Evolutionary conservation across 2,797 vertebrate species (phyloP).

Genomic region (Amazonetta brasiliensis): DNA sequence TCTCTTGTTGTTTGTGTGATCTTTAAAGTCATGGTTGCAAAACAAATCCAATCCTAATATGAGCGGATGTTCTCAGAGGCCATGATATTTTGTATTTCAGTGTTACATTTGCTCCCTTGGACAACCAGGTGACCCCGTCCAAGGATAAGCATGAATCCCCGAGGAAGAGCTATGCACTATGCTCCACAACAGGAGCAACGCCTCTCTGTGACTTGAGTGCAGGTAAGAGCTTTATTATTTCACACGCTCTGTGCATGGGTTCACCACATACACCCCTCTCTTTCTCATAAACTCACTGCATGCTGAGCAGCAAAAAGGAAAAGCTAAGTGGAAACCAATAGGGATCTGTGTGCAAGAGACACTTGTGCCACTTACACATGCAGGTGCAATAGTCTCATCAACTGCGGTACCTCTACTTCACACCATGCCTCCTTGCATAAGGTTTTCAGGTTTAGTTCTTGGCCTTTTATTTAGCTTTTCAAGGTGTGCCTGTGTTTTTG

Average conservation of each 20-base stretch:
- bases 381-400: conserved; percentile 1
- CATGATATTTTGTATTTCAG: not conserved
- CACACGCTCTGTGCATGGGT: not conserved
- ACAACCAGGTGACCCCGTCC: not conserved
- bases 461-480: not conserved
- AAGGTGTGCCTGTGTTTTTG: not conserved
- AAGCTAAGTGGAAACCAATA: not conserved
- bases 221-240: conserved; percentile 36
- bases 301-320: conserved; percentile 32
- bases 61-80: not conserved
- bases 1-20: not conserved
- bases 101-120: not conserved
- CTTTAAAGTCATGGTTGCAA: not conserved
- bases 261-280: not conserved
- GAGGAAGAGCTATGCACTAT: accelerated
- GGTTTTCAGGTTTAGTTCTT: not conserved
- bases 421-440: not conserved
- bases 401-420: not conserved
- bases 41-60: not conserved
- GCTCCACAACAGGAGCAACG: not conserved
- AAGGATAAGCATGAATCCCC: accelerated
- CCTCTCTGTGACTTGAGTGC: not conserved
- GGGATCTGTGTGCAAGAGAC: conserved; percentile 4
- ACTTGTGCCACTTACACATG: not conserved
- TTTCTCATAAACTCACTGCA: not conserved